A percentile compares a stretch with the other conserved stretches of the same genome.
Evolutionary conservation across 2,888 invertebrate genomes (phyloP).

Genomic region (Phasia obesa): DNA sequence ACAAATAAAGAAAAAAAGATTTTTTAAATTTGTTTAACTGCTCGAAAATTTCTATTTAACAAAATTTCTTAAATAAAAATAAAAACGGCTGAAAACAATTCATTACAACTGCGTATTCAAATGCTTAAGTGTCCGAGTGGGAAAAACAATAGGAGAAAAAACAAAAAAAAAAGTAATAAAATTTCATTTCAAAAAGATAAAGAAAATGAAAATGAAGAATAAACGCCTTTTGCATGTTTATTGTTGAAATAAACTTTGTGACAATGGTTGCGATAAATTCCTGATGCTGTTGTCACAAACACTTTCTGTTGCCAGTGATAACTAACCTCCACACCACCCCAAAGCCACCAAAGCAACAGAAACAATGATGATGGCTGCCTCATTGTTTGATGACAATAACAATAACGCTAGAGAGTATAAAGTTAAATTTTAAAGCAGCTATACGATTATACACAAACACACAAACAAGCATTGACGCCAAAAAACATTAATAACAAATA

Average conservation of each 20-base stretch:
- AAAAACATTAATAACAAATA: neutral
- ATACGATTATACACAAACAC: neutral
- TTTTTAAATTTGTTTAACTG: constrained; percentile 17
- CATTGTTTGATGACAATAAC: constrained; percentile 31
- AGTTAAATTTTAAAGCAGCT: constrained; percentile 5
- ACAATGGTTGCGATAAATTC: constrained; percentile 59
- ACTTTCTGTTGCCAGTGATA: constrained; percentile 35
- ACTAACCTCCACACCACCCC: neutral
- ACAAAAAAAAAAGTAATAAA: constrained; percentile 4
- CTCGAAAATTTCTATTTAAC: too few relatives aligned
- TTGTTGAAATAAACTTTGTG: constrained; percentile 52
- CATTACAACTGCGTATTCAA: neutral
- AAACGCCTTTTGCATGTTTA: constrained; percentile 68
- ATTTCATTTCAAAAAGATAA: constrained; percentile 3
- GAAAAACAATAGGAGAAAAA: neutral
- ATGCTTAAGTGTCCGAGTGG: neutral
- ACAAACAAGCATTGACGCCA: neutral
- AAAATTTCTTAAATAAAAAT: neutral
- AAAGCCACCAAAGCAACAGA: neutral
- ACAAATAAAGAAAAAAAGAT: neutral
- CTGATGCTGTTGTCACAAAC: constrained; percentile 49
- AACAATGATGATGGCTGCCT: constrained; percentile 29
- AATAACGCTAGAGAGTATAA: constrained; percentile 26
- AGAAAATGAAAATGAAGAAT: constrained; percentile 1
- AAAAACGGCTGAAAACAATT: constrained; percentile 21